Evolutionary conservation across 2,113 vertebrate species (phyloP).

Genomic region (Hipposideros armiger): DNA sequence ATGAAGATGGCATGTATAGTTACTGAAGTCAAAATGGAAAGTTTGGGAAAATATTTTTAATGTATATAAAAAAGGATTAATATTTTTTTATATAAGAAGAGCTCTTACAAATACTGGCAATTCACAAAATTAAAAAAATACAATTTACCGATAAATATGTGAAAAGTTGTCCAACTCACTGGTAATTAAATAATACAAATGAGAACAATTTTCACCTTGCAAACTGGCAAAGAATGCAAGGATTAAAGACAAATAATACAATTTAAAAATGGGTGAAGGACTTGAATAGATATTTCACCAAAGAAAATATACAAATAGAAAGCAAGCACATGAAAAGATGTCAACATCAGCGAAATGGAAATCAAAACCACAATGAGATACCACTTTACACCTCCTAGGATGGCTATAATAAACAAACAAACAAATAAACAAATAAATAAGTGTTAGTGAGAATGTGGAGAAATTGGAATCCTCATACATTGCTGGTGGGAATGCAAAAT

Average conservation of each 20-base stretch:
- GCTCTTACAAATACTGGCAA: neutral
- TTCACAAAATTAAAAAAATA: neutral
- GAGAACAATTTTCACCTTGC: neutral
- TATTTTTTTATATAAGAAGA: neutral
- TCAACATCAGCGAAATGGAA: neutral
- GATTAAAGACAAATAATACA: neutral
- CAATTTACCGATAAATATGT: neutral
- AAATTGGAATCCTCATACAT: neutral
- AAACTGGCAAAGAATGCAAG: neutral
- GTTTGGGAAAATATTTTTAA: neutral
- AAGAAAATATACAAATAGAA: neutral
- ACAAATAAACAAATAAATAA: neutral
- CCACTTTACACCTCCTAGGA: neutral
- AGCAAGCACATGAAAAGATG: neutral
- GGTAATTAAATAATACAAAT: neutral
- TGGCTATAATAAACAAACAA: neutral
- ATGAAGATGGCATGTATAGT: neutral
- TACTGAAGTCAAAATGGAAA: neutral
- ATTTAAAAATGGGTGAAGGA: neutral
- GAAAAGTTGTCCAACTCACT: neutral
- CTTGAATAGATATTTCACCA: neutral
- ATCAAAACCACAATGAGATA: neutral
- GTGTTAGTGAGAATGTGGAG: neutral
- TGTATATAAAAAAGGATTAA: neutral
- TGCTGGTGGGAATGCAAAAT: neutral